Evolutionary conservation across 2,888 invertebrate genomes (phyloP), one percentile per base, ranked within the genome.

Genomic region (Tiphia femorata): DNA sequence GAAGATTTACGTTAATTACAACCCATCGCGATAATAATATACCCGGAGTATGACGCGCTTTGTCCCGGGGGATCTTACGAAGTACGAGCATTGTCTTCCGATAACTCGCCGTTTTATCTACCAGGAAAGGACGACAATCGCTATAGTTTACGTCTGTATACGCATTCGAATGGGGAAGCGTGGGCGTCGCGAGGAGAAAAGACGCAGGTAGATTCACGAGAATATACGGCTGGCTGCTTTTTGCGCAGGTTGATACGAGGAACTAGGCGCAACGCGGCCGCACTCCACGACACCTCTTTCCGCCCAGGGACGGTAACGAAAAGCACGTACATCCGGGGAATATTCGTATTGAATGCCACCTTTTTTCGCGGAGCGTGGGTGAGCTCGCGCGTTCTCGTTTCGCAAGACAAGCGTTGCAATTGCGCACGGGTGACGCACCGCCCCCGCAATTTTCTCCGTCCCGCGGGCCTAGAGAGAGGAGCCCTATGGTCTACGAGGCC

Each of bases 401-500:
- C 64, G 64, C 69, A 66, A 68, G 54, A 49, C 44, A 14, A 14
- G 47, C n/a, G n/a, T n/a, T n/a, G n/a, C n/a, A n/a, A n/a, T n/a
- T n/a, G n/a, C n/a, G 60, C 53, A 48, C 51, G 33, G 10, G 68
- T 46, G 68, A 70, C 60, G 56, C 57, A 48, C 37, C 67, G 69
- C 69, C 69, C 56, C 70, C 70, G 59, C 70, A 57, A 49, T 67
- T 70, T 70, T 62, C 70, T 60, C 65, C 59, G 53, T 8, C 41
- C 42, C 35, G 49, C 43, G 29, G 7, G 29, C 12, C 10, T 29
- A 49, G 63, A 64, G 64, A 62, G 60, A 63, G 52, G 14, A 48
- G 38, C 63, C 58, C 52, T 35, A 43, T 49, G 48, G 23, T 60
- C 60, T 64, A 69, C 49, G 67, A 52, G 46, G 56, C 30, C n/a